These are phyloP conservation scores for Azemiops feae DNA, from an alignment of 2,113 vertebrate genomes.

Conservation along the genomic window DNA sequence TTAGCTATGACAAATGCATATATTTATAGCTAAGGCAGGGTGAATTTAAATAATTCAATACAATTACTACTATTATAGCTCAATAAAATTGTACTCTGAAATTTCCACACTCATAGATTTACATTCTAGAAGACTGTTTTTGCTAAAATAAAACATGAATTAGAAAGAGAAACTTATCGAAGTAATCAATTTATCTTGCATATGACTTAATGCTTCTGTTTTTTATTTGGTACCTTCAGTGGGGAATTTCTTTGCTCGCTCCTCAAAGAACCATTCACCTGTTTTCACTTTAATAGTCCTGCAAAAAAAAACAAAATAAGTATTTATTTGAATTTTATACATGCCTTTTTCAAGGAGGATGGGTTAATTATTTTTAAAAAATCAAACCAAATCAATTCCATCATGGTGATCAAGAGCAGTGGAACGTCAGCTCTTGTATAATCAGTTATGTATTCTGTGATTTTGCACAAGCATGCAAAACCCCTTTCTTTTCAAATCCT, in stretches of 20 bases:
- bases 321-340: conserved; percentile 9
- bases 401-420: not conserved
- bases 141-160: conserved; percentile 5
- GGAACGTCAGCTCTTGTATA: not conserved
- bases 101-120: not conserved
- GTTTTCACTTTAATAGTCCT: conserved; percentile 88
- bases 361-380: not conserved
- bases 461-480: not conserved
- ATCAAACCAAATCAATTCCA: not conserved
- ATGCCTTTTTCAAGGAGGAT: not conserved
- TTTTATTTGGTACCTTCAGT: conserved; percentile 71
- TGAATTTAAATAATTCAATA: not conserved
- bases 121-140: not conserved
- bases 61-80: not conserved
- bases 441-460: not conserved
- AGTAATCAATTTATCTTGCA: not conserved
- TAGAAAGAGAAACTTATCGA: not conserved
- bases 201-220: not conserved
- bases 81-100: not conserved
- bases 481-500: not conserved
- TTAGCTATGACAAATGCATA: not conserved
- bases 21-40: not conserved
- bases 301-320: conserved; percentile 60
- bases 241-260: conserved; percentile 86
- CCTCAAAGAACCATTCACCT: conserved; percentile 92